Percentiles rank a stretch among this genome's conserved stretches.
These are phyloP conservation scores for Napeogenes sylphis DNA, from an alignment of 2,888 invertebrate species.

Conservation along the genomic window DNA sequence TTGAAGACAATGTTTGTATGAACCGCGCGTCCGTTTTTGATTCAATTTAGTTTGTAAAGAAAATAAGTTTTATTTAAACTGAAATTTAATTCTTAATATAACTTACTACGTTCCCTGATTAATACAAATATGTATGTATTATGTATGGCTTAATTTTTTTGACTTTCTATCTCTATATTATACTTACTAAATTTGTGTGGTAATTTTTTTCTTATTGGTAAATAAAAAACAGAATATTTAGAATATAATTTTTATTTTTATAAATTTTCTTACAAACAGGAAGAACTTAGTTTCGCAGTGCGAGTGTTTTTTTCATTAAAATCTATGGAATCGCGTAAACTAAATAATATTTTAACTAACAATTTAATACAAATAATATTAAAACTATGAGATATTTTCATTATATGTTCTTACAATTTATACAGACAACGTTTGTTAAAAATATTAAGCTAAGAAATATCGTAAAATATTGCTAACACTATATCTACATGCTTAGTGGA, in stretches of 20 bases:
- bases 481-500: conserved; percentile 72
- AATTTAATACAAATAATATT: conserved; percentile 63
- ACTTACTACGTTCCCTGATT: no score
- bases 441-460: conserved; percentile 42
- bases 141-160: no score
- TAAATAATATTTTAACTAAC: conserved; percentile 57
- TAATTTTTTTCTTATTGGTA: conserved; percentile 9
- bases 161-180: no score
- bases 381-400: conserved; percentile 68
- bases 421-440: conserved; percentile 56
- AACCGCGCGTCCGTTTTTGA: no score
- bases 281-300: conserved; percentile 70
- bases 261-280: conserved; percentile 74
- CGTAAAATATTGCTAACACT: conserved; percentile 51
- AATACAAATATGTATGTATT: neutral
- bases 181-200: no score
- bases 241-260: conserved; percentile 75
- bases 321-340: conserved; percentile 56
- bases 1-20: no score
- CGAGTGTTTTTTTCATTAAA: conserved; percentile 54
- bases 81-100: no score
- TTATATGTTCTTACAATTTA: conserved; percentile 64
- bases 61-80: neutral
- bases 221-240: conserved; percentile 39
- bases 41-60: no score